Percentiles rank a stretch among this genome's conserved stretches.
phyloP scores from a whole-genome alignment of 1,140 invertebrate species.

The Zaprionus vittiger region DNA sequence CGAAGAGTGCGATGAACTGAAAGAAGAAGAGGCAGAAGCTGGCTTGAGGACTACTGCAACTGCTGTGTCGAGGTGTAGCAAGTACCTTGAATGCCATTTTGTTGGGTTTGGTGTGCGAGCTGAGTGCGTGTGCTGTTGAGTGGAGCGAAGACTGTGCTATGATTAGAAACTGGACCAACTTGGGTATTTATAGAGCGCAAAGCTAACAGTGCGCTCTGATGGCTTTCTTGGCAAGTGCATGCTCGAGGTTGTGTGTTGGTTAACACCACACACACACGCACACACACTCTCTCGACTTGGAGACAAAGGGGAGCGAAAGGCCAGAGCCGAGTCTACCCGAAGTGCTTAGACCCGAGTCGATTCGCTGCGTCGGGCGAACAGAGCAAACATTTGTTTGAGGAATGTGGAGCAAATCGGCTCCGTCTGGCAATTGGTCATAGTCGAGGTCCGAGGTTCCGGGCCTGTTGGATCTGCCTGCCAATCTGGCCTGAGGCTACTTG shows the following conservation, averaged over 20 bases:
- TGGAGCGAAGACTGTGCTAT: slow-evolving; percentile 36
- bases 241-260: slow-evolving; percentile 49
- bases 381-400: slow-evolving; percentile 49
- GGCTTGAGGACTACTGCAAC: slow-evolving; percentile 4
- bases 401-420: slow-evolving; percentile 77
- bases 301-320: slow-evolving; percentile 68
- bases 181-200: slow-evolving; percentile 38
- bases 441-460: slow-evolving; percentile 48
- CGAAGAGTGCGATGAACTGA: slow-evolving; percentile 69
- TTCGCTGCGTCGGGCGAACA: slow-evolving; percentile 35
- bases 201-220: background rate
- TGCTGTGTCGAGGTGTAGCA: background rate
- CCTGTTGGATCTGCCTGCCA: slow-evolving; percentile 34
- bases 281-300: slow-evolving; percentile 8
- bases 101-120: slow-evolving; percentile 33
- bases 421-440: slow-evolving; percentile 65
- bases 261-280: slow-evolving; percentile 31
- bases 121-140: slow-evolving; percentile 31
- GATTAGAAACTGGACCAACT: slow-evolving; percentile 34
- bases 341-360: background rate
- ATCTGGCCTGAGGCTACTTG: slow-evolving; percentile 59
- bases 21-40: background rate
- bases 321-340: slow-evolving; percentile 25
- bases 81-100: slow-evolving; percentile 76
- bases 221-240: slow-evolving; percentile 35